These are phyloP conservation scores for Paragorgia papillata DNA, from an alignment of 92 coral and sea anemone genomes.

Conservation along the genomic window DNA sequence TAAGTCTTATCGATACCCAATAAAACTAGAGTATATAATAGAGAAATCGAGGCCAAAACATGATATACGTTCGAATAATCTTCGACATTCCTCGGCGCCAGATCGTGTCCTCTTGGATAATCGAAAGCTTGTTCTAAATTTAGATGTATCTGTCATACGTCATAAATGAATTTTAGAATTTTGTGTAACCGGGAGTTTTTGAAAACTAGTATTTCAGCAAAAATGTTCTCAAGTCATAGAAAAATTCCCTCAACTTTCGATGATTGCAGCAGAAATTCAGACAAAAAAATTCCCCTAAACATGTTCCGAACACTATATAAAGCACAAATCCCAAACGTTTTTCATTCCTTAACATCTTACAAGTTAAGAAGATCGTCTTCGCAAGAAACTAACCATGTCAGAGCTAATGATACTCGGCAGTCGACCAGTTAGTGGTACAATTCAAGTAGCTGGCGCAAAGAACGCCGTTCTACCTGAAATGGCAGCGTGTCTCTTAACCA, in stretches of 20 bases:
- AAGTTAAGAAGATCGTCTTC: background rate
- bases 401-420: slow-evolving; percentile 34
- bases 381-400: background rate
- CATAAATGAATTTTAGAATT: background rate
- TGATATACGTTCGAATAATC: background rate
- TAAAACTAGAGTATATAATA: background rate
- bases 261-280: slow-evolving; percentile 12
- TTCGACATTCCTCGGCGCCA: background rate
- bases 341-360: background rate
- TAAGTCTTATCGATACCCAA: background rate
- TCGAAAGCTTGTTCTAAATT: slow-evolving; percentile 15
- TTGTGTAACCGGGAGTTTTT: slow-evolving; percentile 11
- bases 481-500: slow-evolving; percentile 54
- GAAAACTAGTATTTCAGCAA: slow-evolving; percentile 3
- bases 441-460: slow-evolving; percentile 55
- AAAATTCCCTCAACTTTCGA: slow-evolving; percentile 26
- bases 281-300: slow-evolving; percentile 13
- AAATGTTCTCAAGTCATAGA: background rate
- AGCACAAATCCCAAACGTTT: background rate
- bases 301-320: background rate
- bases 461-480: slow-evolving; percentile 50
- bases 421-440: slow-evolving; percentile 16
- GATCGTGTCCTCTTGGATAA: background rate
- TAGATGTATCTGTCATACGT: slow-evolving; percentile 19
- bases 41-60: background rate